A percentile compares a stretch with the other conserved stretches of the same genome.
Conservation (phyloP, 2,113 vertebrate genomes). For the Heteronetta atricapilla region DNA sequence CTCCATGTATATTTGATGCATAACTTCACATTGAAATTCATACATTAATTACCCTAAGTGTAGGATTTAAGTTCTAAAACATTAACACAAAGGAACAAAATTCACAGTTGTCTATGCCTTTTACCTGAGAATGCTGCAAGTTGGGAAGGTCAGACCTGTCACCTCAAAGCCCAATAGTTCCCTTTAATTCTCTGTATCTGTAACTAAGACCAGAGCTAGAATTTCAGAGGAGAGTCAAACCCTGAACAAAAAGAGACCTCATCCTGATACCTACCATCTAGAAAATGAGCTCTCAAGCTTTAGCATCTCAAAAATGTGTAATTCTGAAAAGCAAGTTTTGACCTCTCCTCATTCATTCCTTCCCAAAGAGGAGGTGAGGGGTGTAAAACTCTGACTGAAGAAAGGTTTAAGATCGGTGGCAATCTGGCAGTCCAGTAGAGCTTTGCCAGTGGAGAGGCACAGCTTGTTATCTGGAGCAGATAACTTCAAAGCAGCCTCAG, state of each 20-base stretch:
- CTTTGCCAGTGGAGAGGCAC: background rate
- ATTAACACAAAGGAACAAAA: background rate
- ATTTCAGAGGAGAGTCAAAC: background rate
- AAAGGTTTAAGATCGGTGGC: background rate
- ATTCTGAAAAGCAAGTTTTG: background rate
- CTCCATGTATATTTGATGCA: background rate
- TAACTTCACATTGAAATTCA: background rate
- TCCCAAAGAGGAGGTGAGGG: background rate
- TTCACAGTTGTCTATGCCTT: background rate
- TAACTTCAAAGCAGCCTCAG: conserved; percentile 29
- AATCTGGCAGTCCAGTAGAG: background rate
- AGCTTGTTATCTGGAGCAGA: conserved; percentile 24
- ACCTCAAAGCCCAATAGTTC: background rate
- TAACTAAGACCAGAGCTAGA: fast-evolving
- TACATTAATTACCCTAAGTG: background rate
- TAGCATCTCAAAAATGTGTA: background rate
- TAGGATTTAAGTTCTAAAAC: background rate
- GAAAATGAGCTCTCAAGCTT: background rate
- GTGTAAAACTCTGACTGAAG: conserved; percentile 1
- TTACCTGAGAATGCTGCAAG: background rate
- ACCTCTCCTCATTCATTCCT: background rate
- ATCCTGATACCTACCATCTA: background rate
- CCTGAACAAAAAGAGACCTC: background rate
- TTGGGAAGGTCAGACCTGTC: background rate
- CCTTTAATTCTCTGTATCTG: background rate